Evolutionary conservation across 2,888 invertebrate species (phyloP).

Genomic region (Dinocampus coccinellae): DNA sequence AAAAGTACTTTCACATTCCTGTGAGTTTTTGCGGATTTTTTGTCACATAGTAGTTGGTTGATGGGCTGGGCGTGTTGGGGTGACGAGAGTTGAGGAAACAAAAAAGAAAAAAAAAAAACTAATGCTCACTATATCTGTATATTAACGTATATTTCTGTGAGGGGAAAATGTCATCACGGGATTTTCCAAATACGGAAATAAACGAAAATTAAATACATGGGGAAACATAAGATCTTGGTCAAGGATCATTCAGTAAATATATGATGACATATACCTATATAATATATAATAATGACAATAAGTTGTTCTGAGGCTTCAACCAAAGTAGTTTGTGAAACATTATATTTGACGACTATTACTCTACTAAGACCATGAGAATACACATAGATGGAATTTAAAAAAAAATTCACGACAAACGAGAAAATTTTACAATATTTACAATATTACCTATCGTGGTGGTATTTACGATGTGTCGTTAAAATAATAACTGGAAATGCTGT

Average conservation of each 20-base stretch:
- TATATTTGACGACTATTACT: too few relatives aligned
- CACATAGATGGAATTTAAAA: too few relatives aligned
- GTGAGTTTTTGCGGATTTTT: slow-evolving; percentile 3
- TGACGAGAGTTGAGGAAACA: neutral
- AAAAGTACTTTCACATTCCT: neutral
- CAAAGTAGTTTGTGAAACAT: neutral
- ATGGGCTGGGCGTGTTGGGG: neutral
- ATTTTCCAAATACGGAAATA: neutral
- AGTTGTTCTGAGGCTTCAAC: too few relatives aligned
- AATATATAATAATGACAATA: too few relatives aligned
- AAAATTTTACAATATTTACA: too few relatives aligned
- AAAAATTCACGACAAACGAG: too few relatives aligned
- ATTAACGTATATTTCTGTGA: neutral
- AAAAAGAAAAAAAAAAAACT: slow-evolving; percentile 4
- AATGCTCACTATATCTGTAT: neutral
- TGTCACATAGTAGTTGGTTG: neutral
- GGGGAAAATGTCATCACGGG: neutral
- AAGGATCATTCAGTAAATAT: neutral
- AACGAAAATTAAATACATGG: neutral
- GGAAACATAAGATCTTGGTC: neutral
- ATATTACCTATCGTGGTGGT: slow-evolving; percentile 12
- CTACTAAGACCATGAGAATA: too few relatives aligned
- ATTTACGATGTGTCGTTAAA: slow-evolving; percentile 34
- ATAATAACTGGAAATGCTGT: slow-evolving; percentile 35
- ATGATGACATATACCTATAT: neutral